Evolutionary conservation across 2,797 vertebrate genomes (phyloP), one percentile per base, ranked within the genome.

Genomic region (Catamblyrhynchus diadema): DNA sequence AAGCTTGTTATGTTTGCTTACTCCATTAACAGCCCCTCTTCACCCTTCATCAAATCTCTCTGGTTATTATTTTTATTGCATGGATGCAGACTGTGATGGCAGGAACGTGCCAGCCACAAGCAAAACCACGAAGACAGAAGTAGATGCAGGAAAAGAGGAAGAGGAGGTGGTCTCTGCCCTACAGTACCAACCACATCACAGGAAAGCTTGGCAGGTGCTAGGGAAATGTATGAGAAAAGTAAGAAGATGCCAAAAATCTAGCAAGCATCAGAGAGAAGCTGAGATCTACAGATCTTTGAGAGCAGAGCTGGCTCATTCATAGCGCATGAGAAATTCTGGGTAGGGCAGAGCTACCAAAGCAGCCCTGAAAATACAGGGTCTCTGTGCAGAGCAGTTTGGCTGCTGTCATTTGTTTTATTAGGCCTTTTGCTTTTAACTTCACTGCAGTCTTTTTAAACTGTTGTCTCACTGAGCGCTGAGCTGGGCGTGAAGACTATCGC

Each of bases 21-120:
- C 16, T n/a, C 20, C 41, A 15, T 12, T 60, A 54, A 33, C 25
- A 77, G 20, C 30, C 17, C 12, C 42, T 80, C 73, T 75, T 73
- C 56, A 66, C 9, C 41, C 23, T 75, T 57, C 45, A 60, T 75
- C 51, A 93, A 17, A 69, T 48, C 50, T 24, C 28, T 35, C 22
- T 70, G 19, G 21, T 33, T 47, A 19, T 21, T 65, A 5, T 83
- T 73, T 17, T 73, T 60, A 30, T 69, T 66, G 35, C 20, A 14
- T 4, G 35, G 61, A 41, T 17, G 14, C 12, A 25, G 47, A 20
- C 47, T 19, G 35, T 33, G 21, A 30, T 72, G 61, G 39, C 11
- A 28, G 3, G 53, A 71, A 50, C 0, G 0, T 39, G n/a, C 22
- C 42, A 73, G 22, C 44, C 25, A 22, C 39, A 17, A 37, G 17